Evolutionary conservation across 35 echinoderm and acorn worm genomes (phyloP).

Genomic region (Apostichopus californicus): DNA sequence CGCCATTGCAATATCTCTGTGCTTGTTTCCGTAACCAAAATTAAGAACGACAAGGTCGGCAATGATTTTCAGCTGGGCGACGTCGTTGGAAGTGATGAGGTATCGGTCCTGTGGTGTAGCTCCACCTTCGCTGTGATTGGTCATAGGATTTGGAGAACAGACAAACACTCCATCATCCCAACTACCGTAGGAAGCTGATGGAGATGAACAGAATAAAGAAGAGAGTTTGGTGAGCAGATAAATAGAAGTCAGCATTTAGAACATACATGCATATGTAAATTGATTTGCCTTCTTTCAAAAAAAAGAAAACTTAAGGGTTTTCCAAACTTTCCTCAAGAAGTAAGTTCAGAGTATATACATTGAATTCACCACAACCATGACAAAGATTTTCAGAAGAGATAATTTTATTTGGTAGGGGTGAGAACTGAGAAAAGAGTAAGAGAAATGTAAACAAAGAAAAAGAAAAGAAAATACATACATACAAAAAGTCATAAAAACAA

Average conservation of each 20-base stretch:
- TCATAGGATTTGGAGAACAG: conserved; percentile 67
- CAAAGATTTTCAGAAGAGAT: too few species aligned
- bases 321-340: not conserved
- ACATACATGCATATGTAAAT: not conserved
- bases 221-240: too few species aligned
- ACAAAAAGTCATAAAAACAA: too few species aligned
- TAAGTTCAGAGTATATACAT: too few species aligned
- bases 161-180: conserved; percentile 83
- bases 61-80: conserved; percentile 66
- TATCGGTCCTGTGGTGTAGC: conserved; percentile 49
- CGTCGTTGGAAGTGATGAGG: conserved; percentile 66
- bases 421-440: too few species aligned
- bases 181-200: conserved; percentile 75
- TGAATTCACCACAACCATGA: too few species aligned
- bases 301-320: not conserved
- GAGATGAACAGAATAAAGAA: not conserved
- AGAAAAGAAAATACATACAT: too few species aligned
- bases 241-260: too few species aligned
- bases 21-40: conserved; percentile 85
- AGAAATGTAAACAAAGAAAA: too few species aligned
- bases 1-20: conserved; percentile 62
- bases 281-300: not conserved
- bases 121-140: conserved; percentile 49
- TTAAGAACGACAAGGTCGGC: conserved; percentile 77
- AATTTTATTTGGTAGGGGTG: too few species aligned